Conservation (phyloP, 1,140 invertebrate genomes). For the Scaptodrosophila lebanonensis region DNA sequence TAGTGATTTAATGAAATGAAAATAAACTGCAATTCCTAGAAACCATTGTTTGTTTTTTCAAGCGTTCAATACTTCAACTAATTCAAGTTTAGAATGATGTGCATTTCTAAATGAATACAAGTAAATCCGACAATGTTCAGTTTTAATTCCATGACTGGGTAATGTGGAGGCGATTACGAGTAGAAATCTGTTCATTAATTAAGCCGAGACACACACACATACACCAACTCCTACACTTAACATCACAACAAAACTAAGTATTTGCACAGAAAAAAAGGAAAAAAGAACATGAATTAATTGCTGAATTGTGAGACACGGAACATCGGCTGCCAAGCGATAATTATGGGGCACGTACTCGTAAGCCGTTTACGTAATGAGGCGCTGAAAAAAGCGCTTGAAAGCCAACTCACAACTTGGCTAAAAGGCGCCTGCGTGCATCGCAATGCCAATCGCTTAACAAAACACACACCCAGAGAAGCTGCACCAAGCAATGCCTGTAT, state of each 20-base stretch:
- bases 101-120: no score
- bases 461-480: no score
- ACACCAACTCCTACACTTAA: constrained; percentile 26
- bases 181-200: constrained; percentile 40
- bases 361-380: constrained; percentile 31
- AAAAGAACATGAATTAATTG: constrained; percentile 44
- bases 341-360: constrained; percentile 24
- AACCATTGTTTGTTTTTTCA: no score
- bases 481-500: no score
- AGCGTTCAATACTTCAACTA: no score
- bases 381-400: constrained; percentile 16
- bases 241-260: constrained; percentile 34
- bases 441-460: no score
- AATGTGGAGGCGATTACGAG: constrained; percentile 58
- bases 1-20: no score
- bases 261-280: constrained; percentile 44
- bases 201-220: neutral
- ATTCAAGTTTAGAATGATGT: no score
- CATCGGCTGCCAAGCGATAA: constrained; percentile 54
- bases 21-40: no score
- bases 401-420: neutral
- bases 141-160: no score
- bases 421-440: no score
- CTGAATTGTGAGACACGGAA: constrained; percentile 40
- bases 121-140: no score